A percentile compares a stretch with the other conserved stretches of the same genome.
phyloP scores from a whole-genome alignment of 2,797 vertebrate genomes.

The Clarias pachynema region DNA sequence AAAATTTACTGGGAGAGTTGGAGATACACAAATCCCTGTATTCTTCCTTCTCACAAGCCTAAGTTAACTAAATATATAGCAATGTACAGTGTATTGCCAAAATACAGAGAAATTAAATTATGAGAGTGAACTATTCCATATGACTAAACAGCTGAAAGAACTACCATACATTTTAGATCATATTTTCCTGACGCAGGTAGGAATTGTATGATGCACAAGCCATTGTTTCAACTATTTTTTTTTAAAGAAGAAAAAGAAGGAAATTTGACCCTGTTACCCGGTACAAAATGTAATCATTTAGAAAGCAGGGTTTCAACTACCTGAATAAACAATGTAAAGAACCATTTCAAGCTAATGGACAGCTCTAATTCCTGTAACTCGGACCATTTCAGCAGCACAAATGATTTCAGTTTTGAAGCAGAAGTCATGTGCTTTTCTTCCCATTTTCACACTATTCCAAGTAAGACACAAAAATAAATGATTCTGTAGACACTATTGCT shows the following conservation, averaged over 20 bases:
- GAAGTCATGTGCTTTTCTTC: neutral
- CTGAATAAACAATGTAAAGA: neutral
- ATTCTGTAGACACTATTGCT: conserved; percentile 25
- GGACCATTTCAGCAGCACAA: neutral
- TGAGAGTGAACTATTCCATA: neutral
- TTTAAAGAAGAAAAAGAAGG: neutral
- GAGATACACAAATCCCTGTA: conserved; percentile 10
- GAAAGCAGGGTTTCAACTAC: neutral
- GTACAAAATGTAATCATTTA: neutral
- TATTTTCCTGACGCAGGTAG: neutral
- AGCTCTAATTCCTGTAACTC: neutral
- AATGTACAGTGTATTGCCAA: conserved; percentile 1
- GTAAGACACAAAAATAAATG: conserved; percentile 21
- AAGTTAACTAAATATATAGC: neutral
- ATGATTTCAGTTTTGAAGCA: conserved; percentile 9
- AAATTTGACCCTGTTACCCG: conserved; percentile 13
- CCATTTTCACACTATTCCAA: neutral
- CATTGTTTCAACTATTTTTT: neutral
- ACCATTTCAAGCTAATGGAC: neutral
- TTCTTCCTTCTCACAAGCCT: neutral
- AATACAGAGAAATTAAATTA: neutral
- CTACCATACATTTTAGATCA: neutral
- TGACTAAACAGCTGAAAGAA: neutral
- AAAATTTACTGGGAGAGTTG: conserved; percentile 3
- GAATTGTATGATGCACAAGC: neutral